phyloP scores from a whole-genome alignment of 1,140 invertebrate genomes.

The Pomacea maculata region DNA sequence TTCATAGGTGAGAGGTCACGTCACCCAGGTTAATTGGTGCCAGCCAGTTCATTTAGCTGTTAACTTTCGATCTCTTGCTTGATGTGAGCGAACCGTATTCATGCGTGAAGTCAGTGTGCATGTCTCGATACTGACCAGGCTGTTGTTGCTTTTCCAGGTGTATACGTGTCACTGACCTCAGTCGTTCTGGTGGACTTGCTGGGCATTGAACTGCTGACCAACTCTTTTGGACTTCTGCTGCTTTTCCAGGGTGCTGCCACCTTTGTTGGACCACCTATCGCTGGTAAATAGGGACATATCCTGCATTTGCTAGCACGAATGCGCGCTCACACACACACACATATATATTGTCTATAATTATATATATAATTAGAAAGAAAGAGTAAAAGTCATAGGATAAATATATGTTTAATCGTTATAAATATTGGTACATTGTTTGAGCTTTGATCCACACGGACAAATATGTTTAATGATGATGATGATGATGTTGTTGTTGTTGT shows the following conservation, averaged over 20 bases:
- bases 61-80: too few relatives aligned
- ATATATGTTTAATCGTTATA: too few relatives aligned
- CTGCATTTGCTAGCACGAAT: background rate
- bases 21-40: too few relatives aligned
- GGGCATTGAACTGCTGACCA: constrained; percentile 90
- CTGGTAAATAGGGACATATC: constrained; percentile 37
- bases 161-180: constrained; percentile 92
- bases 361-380: background rate
- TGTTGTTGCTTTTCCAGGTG: constrained; percentile 69
- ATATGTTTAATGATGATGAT: too few relatives aligned
- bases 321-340: background rate
- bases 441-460: too few relatives aligned
- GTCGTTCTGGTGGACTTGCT: constrained; percentile 91
- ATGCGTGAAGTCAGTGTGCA: too few relatives aligned
- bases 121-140: too few relatives aligned
- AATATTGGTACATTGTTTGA: too few relatives aligned
- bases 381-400: background rate
- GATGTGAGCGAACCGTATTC: too few relatives aligned
- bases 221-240: constrained; percentile 92
- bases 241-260: constrained; percentile 94
- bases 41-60: too few relatives aligned
- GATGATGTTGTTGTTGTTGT: too few relatives aligned
- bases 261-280: constrained; percentile 79
- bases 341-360: too few relatives aligned
- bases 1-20: constrained; percentile 71